Evolutionary conservation across 1,140 invertebrate genomes (phyloP), one percentile per base, ranked within the genome.

Genomic region (Philopotamus ludificatus): DNA sequence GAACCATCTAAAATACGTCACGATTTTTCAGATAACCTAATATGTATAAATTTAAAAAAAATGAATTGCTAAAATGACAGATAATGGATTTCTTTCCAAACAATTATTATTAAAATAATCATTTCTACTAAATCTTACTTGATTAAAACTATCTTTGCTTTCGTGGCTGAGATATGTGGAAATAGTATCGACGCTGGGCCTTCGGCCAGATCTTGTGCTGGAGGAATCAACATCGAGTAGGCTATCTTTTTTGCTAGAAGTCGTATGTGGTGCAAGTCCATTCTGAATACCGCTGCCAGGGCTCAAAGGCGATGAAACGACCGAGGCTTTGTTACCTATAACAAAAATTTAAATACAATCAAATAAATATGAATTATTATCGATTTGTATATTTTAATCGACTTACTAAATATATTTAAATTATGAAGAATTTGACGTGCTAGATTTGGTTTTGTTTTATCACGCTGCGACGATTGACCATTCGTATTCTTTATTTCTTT

Each of bases 141-240:
- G 65, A 55, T 75, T 73, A 39, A 76, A 63, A 55, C 84, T 86
- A 58, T 86, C 85, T 72, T 86, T 85, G 79, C 89, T 90, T 75
- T 92, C 90, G 72, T 92, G 90, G 74, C 90, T 93, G 58, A 93
- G 82, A 80, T 93, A 93, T 0, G 91, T 94, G 58, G 90, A 93
- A 18, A 93, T 89, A 18, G 91, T 93, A 76, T 93, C 91, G 16
- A 92, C 86, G 75, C 89, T 92, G 20, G 89, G 90, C 42, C 90
- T 81, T 8, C 89, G 79, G 53, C 88, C 85, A 71, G 87, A 87
- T 74, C 87, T 86, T 67, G 86, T 86, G 72, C 86, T 87, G 66
- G 86, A 86, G 44, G 86, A 85, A 74, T 90, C 85, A 39, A 81
- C 83, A 73, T 89, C 86, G 22, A 70, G 41, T 21, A 62, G 21